Percentiles rank a stretch among this genome's conserved stretches.
Evolutionary conservation across 1,140 invertebrate species (phyloP).

Genomic region (Sycobia sp.): DNA sequence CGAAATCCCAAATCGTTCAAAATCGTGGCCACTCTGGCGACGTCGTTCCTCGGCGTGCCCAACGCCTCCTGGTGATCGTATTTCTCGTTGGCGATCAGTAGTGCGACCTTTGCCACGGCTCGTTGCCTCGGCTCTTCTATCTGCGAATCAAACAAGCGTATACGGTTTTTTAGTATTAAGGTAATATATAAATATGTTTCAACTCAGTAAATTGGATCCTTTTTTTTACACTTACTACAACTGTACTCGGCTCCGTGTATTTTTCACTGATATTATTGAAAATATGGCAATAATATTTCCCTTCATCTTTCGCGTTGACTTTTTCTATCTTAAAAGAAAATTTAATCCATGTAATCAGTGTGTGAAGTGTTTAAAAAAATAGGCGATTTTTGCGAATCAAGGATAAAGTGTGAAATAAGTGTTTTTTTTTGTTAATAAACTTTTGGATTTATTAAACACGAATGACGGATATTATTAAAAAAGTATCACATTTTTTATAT

Average conservation of each 20-base stretch:
- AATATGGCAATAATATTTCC: constrained; percentile 49
- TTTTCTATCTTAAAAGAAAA: constrained; percentile 43
- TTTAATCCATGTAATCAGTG: not conserved
- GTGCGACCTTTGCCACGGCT: constrained; percentile 52
- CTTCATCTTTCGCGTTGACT: constrained; percentile 44
- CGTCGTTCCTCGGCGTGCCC: constrained; percentile 51
- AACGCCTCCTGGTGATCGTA: constrained; percentile 46
- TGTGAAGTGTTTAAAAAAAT: too few relatives aligned
- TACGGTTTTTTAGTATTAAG: too few relatives aligned
- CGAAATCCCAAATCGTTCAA: constrained; percentile 53
- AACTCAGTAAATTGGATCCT: too few relatives aligned
- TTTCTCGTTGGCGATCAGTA: constrained; percentile 53
- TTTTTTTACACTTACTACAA: constrained; percentile 41
- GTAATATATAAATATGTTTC: too few relatives aligned
- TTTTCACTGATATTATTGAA: constrained; percentile 43
- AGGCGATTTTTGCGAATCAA: too few relatives aligned
- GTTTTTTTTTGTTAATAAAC: too few relatives aligned
- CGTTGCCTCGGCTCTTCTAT: constrained; percentile 42
- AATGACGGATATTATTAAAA: too few relatives aligned
- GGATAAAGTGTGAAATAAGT: too few relatives aligned
- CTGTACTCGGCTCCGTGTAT: constrained; percentile 39
- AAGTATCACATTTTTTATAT: too few relatives aligned
- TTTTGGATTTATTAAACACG: too few relatives aligned
- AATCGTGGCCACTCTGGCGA: constrained; percentile 45
- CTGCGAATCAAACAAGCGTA: too few relatives aligned